phyloP scores from a whole-genome alignment of 2,888 invertebrate species.

The Phorcus lineatus region DNA sequence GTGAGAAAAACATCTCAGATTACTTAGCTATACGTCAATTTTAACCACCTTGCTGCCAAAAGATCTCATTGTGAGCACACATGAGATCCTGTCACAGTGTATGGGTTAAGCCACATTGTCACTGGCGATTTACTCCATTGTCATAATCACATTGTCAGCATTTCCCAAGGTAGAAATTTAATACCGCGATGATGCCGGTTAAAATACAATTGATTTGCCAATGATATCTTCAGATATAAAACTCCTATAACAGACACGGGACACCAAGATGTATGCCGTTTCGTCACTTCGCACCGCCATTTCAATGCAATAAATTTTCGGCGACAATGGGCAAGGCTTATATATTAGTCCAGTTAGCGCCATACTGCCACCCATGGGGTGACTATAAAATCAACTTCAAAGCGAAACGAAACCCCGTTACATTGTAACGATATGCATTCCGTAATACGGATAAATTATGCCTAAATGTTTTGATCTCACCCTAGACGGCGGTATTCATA shows the following conservation, averaged over 20 bases:
- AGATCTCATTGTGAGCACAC: too few species aligned
- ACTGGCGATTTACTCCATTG: not conserved
- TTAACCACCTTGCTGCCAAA: too few species aligned
- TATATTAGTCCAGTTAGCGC: not conserved
- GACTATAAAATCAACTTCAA: conserved; percentile 4
- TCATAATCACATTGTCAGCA: not conserved
- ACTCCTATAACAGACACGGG: not conserved
- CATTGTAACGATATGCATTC: conserved; percentile 10
- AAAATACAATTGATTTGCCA: conserved; percentile 3
- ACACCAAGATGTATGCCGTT: not conserved
- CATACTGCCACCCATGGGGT: not conserved
- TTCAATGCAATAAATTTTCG: not conserved
- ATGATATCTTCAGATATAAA: not conserved
- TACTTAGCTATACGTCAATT: too few species aligned
- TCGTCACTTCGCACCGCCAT: conserved; percentile 8
- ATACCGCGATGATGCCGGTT: not conserved
- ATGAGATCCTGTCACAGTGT: not conserved
- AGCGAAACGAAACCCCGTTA: conserved; percentile 5
- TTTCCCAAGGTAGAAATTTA: not conserved
- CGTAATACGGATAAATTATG: not conserved
- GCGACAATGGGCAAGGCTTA: not conserved
- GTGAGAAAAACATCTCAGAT: too few species aligned
- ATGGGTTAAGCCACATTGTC: not conserved
- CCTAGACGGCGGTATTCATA: not conserved
- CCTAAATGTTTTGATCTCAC: conserved; percentile 1